Conservation (phyloP, 2,888 invertebrate genomes). For the Drosophila koepferae region DNA sequence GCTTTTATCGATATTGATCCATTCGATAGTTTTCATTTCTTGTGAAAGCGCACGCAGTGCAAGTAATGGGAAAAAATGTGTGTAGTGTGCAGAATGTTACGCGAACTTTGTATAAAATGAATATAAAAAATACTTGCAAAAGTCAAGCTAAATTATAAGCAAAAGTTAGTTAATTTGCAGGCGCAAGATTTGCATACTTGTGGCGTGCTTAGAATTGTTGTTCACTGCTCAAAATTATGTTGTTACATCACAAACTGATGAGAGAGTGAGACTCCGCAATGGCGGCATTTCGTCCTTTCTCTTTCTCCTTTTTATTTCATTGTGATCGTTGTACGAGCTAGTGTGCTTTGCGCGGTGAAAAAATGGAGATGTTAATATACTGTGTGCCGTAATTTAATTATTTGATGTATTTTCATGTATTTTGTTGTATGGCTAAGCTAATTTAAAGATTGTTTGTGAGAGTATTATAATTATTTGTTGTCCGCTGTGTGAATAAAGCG, state of each 20-base stretch:
- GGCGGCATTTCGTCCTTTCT: not conserved
- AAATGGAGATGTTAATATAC: not conserved
- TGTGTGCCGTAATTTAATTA: too few species aligned
- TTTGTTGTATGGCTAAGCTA: too few species aligned
- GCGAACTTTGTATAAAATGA: too few species aligned
- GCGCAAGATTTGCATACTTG: not conserved
- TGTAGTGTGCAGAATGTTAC: too few species aligned
- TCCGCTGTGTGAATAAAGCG: not conserved
- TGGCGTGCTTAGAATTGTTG: not conserved
- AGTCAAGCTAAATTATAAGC: not conserved
- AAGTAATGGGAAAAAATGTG: not conserved
- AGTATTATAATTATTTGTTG: too few species aligned
- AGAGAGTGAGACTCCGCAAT: not conserved
- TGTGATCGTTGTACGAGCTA: not conserved
- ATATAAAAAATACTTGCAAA: not conserved
- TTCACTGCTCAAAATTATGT: not conserved
- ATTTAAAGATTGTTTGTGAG: too few species aligned
- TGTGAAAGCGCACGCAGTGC: not conserved
- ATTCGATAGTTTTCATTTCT: not conserved
- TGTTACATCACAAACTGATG: not conserved
- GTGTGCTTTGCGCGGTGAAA: not conserved
- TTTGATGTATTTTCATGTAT: too few species aligned
- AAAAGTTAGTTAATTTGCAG: conserved; percentile 4
- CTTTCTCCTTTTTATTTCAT: too few species aligned
- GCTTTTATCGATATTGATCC: not conserved